Conservation (phyloP, 2,113 vertebrate species). For the Petrocephalus microphthalmus region DNA sequence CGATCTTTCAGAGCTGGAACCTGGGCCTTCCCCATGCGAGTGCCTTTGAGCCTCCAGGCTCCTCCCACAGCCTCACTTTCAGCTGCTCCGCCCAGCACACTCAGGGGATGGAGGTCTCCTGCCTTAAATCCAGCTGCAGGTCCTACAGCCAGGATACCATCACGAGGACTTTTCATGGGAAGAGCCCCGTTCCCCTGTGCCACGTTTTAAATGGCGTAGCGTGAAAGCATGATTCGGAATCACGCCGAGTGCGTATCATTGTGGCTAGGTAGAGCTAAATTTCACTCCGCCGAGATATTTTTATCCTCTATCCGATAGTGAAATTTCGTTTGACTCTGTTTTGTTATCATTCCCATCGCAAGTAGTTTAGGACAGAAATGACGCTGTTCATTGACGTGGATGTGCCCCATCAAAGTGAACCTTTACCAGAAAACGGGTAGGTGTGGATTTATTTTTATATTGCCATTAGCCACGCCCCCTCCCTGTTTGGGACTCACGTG, state of each 20-base stretch:
- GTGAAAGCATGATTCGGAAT: background rate
- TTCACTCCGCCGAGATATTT: background rate
- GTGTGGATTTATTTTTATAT: background rate
- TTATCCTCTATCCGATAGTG: background rate
- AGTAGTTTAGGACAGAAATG: background rate
- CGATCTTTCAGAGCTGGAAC: slow-evolving; percentile 22
- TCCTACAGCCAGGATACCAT: slow-evolving; percentile 22
- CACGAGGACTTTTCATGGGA: slow-evolving; percentile 49
- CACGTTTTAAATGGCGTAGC: slow-evolving; percentile 42
- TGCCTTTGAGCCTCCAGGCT: slow-evolving; percentile 83
- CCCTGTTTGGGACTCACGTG: background rate
- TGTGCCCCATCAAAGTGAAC: background rate
- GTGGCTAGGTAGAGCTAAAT: no score
- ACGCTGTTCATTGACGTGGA: background rate
- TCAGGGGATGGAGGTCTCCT: background rate
- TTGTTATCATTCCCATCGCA: background rate
- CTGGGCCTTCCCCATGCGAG: slow-evolving; percentile 63
- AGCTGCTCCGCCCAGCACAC: background rate
- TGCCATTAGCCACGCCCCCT: background rate
- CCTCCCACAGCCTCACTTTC: slow-evolving; percentile 34
- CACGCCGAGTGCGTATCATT: background rate
- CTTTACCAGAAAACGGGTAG: background rate
- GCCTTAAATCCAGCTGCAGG: background rate
- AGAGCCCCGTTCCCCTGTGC: background rate
- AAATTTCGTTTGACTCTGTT: background rate